phyloP scores from a whole-genome alignment of 2,888 invertebrate species.

The Pseudococcus jackbeardsleyi region DNA sequence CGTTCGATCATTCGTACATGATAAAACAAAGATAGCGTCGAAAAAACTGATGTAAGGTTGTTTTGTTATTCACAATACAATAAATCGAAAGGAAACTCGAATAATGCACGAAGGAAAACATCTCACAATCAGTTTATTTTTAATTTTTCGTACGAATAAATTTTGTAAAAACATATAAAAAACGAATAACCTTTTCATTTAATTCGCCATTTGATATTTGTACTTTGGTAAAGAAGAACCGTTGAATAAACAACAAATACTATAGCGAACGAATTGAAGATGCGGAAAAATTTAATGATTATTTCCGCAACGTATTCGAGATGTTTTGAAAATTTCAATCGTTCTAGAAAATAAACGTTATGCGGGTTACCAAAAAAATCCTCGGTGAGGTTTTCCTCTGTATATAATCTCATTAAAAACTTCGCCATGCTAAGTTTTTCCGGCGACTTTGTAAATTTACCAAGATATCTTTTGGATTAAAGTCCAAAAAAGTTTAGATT shows the following conservation, averaged over 20 bases:
- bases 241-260: background rate
- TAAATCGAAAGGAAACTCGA: background rate
- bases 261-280: background rate
- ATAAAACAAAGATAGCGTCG: background rate
- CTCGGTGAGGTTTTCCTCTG: background rate
- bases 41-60: background rate
- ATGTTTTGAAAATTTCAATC: background rate
- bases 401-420: slow-evolving; percentile 15
- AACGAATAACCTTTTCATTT: background rate
- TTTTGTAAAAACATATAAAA: background rate
- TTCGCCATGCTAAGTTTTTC: slow-evolving; percentile 5
- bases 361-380: background rate
- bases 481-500: slow-evolving; percentile 35
- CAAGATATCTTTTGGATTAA: slow-evolving; percentile 22
- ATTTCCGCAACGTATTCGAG: background rate
- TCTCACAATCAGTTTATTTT: slow-evolving; percentile 1
- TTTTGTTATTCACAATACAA: background rate
- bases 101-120: background rate
- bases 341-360: background rate
- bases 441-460: background rate
- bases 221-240: background rate
- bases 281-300: slow-evolving; percentile 31
- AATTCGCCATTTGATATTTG: slow-evolving; percentile 6
- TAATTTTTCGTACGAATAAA: slow-evolving; percentile 11
- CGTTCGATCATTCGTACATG: background rate